phyloP scores from a whole-genome alignment of 1,140 invertebrate species.

The honey bee (Apis mellifera) region DNA sequence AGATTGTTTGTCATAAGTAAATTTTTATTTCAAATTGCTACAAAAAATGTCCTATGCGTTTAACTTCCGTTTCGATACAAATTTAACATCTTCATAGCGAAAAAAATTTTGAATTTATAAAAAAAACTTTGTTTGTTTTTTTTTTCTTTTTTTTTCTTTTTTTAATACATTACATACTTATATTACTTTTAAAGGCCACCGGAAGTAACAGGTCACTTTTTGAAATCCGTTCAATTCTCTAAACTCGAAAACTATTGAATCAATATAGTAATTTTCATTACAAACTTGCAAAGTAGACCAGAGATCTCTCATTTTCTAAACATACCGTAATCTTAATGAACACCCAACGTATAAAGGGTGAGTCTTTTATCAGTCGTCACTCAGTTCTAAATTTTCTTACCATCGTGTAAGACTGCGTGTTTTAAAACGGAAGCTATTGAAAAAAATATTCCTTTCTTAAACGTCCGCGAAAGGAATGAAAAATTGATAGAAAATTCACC shows the following conservation, averaged over 20 bases:
- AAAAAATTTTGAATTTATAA: not conserved
- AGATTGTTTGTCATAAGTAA: not conserved
- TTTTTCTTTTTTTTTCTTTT: not conserved
- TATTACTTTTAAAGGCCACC: not conserved
- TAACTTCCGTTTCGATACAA: slow-evolving; percentile 19
- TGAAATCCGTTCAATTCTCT: not conserved
- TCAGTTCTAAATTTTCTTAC: not conserved
- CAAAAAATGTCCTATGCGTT: slow-evolving; percentile 14
- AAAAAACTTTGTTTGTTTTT: not conserved
- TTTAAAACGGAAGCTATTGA: not conserved
- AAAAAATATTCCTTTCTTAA: not conserved
- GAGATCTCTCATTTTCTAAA: not conserved
- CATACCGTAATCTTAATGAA: not conserved
- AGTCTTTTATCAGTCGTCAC: slow-evolving; percentile 1
- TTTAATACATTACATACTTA: not conserved
- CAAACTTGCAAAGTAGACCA: not conserved
- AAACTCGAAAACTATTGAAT: not conserved
- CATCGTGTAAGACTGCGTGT: not conserved
- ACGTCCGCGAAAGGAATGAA: not conserved
- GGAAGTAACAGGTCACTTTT: not conserved
- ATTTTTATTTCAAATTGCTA: slow-evolving; percentile 40
- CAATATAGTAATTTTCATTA: not conserved
- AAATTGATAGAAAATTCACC: slow-evolving; percentile 32
- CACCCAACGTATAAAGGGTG: slow-evolving; percentile 15
- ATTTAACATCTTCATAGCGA: not conserved